phyloP scores from a whole-genome alignment of 1,140 invertebrate genomes.

The Temnothorax longispinosus region DNA sequence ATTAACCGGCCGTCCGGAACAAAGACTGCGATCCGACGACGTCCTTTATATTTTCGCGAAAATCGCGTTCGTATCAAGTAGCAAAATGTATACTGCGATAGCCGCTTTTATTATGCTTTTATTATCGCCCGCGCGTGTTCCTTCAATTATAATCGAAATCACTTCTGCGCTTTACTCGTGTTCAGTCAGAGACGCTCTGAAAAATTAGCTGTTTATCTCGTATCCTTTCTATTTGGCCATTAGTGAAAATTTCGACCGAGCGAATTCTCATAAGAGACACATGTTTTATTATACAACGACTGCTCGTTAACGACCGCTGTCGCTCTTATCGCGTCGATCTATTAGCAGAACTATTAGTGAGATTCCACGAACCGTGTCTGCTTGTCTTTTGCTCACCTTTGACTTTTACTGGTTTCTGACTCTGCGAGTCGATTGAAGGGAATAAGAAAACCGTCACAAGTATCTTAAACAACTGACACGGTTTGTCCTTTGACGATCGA shows the following conservation, averaged over 20 bases:
- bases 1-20: neutral
- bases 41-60: neutral
- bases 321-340: conserved; percentile 52
- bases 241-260: neutral
- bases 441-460: conserved; percentile 4
- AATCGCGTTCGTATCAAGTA: neutral
- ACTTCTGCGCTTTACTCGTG: neutral
- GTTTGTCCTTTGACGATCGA: neutral
- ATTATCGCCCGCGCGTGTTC: neutral
- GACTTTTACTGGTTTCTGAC: neutral
- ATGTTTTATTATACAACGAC: neutral
- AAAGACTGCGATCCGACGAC: neutral
- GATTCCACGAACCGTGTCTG: conserved; percentile 52
- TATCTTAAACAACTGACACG: neutral
- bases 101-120: neutral
- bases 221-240: neutral
- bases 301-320: conserved; percentile 43
- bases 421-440: conserved; percentile 15
- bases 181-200: neutral
- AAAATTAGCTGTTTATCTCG: neutral
- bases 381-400: conserved; percentile 52
- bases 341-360: conserved; percentile 59
- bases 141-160: neutral
- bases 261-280: neutral
- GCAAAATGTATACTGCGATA: neutral